Evolutionary conservation across 2,113 vertebrate species (phyloP).

Genomic region (Crotalus viridis): DNA sequence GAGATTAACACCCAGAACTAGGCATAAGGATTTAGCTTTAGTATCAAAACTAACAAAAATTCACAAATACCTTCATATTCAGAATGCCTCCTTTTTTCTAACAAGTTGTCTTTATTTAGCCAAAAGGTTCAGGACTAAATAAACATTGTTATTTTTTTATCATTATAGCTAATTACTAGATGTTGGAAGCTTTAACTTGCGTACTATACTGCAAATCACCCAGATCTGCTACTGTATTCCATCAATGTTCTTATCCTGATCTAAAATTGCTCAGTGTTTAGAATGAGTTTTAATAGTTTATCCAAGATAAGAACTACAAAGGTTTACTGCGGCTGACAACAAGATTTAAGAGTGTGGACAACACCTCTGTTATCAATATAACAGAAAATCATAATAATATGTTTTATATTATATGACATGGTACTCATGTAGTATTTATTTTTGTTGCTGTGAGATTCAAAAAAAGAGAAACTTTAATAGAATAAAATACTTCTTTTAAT

Average conservation of each 20-base stretch:
- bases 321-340: background rate
- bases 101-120: background rate
- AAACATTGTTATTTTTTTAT: background rate
- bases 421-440: background rate
- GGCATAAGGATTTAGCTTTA: background rate
- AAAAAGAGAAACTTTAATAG: background rate
- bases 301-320: background rate
- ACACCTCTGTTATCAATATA: background rate
- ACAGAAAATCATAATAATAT: background rate
- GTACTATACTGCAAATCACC: background rate
- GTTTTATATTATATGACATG: background rate
- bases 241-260: background rate
- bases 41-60: background rate
- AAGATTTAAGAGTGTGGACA: background rate
- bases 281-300: background rate
- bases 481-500: background rate
- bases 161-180: background rate
- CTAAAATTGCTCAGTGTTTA: background rate
- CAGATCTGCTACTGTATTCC: background rate
- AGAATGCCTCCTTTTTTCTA: background rate
- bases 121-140: background rate
- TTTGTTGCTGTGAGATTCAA: background rate
- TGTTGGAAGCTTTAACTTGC: background rate
- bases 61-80: background rate
- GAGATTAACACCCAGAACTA: background rate